A percentile compares a stretch with the other conserved stretches of the same genome.
Conservation (phyloP, 1,140 invertebrate genomes). For the Hydropsyche tenuis region DNA sequence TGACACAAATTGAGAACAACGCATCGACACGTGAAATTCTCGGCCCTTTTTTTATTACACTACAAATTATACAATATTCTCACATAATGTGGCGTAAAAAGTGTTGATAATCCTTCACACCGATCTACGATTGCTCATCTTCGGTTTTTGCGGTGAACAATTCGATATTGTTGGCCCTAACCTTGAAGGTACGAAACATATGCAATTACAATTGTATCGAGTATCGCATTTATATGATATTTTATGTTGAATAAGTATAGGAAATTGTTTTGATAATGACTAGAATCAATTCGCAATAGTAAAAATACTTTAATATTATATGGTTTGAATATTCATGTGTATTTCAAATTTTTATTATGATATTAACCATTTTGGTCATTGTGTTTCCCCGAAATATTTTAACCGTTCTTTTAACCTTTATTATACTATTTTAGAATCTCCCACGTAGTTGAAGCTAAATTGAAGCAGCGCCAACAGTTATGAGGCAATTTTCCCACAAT, state of each 20-base stretch:
- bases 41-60: neutral
- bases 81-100: neutral
- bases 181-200: neutral
- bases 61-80: neutral
- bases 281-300: no score
- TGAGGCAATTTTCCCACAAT: no score
- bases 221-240: neutral
- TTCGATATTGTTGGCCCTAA: conserved; percentile 3
- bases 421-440: no score
- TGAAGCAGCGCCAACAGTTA: no score
- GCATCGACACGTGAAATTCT: neutral
- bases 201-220: conserved; percentile 12
- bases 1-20: conserved; percentile 1
- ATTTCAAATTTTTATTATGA: no score
- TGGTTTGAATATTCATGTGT: no score
- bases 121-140: conserved; percentile 6
- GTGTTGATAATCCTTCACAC: neutral
- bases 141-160: conserved; percentile 23
- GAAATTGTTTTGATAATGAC: no score
- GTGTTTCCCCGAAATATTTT: no score
- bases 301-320: no score
- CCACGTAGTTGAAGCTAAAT: no score
- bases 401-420: no score
- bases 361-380: no score
- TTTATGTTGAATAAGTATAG: neutral